Conservation (phyloP, 2,888 invertebrate species). For the Mycalesis mineus region DNA sequence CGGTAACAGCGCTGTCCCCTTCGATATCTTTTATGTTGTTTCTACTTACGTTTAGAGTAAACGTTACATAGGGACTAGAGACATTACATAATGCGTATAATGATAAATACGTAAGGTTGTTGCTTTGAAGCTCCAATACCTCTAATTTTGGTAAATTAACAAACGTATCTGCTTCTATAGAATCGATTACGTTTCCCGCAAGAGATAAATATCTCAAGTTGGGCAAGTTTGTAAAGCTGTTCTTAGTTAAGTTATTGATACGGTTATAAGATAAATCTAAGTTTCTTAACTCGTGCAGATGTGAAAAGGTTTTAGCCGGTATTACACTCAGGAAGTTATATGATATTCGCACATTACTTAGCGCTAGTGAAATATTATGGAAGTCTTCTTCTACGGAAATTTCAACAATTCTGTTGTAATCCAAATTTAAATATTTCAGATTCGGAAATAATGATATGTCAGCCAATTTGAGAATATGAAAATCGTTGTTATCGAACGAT, state of each 20-base stretch:
- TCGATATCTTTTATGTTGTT: conserved; percentile 78
- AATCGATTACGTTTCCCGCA: conserved; percentile 87
- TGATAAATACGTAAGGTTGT: conserved; percentile 83
- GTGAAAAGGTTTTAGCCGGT: conserved; percentile 83
- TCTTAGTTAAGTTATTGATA: conserved; percentile 82
- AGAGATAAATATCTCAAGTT: conserved; percentile 89
- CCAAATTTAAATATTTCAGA: conserved; percentile 89
- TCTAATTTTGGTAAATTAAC: conserved; percentile 85
- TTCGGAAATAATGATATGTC: conserved; percentile 83
- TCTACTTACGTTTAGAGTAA: conserved; percentile 87
- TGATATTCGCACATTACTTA: conserved; percentile 88
- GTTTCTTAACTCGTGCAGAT: conserved; percentile 84
- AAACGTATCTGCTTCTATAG: conserved; percentile 85
- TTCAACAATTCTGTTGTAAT: conserved; percentile 87
- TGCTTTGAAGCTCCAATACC: conserved; percentile 88
- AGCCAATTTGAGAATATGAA: conserved; percentile 84
- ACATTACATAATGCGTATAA: conserved; percentile 83
- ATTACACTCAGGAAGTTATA: conserved; percentile 87
- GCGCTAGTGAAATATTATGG: conserved; percentile 82
- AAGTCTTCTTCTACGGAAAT: conserved; percentile 84
- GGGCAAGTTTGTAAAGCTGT: conserved; percentile 87
- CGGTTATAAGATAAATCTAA: conserved; percentile 88
- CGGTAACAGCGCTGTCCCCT: conserved; percentile 74
- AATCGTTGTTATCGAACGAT: conserved; percentile 92
- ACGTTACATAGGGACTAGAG: conserved; percentile 80